Conservation (phyloP, 2,888 invertebrate species). For the Schizaphis graminum region DNA sequence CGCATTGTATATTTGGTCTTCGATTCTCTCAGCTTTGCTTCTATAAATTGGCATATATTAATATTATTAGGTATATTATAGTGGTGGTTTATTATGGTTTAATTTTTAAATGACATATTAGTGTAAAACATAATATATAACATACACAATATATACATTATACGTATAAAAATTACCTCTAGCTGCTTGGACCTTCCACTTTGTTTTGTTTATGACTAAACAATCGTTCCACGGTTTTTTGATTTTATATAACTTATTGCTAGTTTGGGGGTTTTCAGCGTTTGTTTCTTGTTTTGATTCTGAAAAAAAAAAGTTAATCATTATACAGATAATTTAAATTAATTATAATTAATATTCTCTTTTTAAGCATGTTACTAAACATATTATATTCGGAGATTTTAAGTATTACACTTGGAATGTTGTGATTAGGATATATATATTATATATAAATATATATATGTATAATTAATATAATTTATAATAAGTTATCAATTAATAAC, state of each 20-base stretch:
- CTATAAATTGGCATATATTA: background rate
- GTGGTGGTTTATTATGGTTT: background rate
- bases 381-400: background rate
- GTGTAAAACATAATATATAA: background rate
- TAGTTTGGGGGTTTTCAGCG: background rate
- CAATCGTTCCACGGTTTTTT: slow-evolving; percentile 85
- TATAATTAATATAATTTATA: background rate
- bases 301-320: slow-evolving; percentile 6
- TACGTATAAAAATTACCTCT: slow-evolving; percentile 74
- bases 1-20: slow-evolving; percentile 51
- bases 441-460: background rate
- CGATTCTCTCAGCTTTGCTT: slow-evolving; percentile 43
- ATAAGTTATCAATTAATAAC: background rate
- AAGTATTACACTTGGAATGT: background rate
- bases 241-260: slow-evolving; percentile 71
- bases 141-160: background rate
- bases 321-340: background rate
- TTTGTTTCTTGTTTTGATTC: slow-evolving; percentile 24
- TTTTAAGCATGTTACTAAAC: background rate
- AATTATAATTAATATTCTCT: background rate
- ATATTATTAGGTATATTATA: background rate
- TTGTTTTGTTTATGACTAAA: slow-evolving; percentile 83
- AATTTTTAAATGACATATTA: background rate
- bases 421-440: background rate
- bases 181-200: slow-evolving; percentile 86